A percentile compares a stretch with the other conserved stretches of the same genome.
phyloP scores from a whole-genome alignment of 2,797 vertebrate genomes.

The Gila robusta region DNA sequence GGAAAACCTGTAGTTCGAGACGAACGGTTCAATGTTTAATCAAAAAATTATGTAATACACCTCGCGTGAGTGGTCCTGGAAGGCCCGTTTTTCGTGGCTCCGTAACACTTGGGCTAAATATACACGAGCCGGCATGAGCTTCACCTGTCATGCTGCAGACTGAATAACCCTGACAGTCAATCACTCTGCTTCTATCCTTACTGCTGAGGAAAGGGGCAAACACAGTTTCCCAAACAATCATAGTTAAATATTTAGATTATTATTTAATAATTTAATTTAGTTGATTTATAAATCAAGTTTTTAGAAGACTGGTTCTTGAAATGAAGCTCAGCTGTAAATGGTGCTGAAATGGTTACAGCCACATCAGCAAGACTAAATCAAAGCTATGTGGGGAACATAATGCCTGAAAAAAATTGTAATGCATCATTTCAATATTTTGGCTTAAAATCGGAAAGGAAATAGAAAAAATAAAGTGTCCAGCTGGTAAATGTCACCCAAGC shows the following conservation, averaged over 20 bases:
- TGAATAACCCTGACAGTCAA: constrained; percentile 20
- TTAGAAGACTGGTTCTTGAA: neutral
- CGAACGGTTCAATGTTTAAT: neutral
- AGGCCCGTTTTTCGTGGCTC: neutral
- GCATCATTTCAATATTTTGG: neutral
- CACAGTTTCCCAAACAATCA: neutral
- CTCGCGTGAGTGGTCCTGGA: neutral
- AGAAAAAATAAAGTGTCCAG: neutral
- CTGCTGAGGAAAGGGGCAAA: neutral
- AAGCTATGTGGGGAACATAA: neutral
- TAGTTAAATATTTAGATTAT: neutral
- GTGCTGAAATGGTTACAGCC: neutral
- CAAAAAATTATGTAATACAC: neutral
- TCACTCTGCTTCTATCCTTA: neutral
- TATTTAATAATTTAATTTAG: neutral
- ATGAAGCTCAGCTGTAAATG: neutral
- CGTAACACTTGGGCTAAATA: constrained; percentile 48
- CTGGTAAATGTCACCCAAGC: neutral
- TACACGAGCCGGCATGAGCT: constrained; percentile 32
- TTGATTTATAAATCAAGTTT: neutral
- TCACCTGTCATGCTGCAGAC: constrained; percentile 33
- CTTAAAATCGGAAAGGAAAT: neutral
- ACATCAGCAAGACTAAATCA: neutral
- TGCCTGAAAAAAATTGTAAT: neutral
- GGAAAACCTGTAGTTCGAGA: neutral